Base-by-base conservation (phyloP, 2,113 vertebrate genomes). In the Cynopterus brachyotis region DNA sequence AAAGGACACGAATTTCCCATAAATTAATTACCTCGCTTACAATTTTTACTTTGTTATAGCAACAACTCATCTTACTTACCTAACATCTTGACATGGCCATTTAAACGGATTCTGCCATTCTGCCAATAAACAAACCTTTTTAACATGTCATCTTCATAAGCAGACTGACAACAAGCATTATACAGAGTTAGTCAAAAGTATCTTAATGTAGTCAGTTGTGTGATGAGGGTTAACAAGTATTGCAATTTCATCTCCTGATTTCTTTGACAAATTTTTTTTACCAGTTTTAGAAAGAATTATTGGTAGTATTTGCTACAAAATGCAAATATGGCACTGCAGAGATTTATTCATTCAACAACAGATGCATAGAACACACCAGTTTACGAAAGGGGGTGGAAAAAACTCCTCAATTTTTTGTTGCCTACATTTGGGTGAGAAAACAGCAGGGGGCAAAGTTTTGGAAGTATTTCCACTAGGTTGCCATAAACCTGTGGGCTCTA, bases 41-140 rank as follows among this genome's bases (percentile, higher is more conserved):
- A 70, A 42, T 79, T 96, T 94, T 81, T 45, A 87, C 59, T 80
- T 55, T 60, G 59, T 92, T 85, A 83, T 16, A 97, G 42, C 45
- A 85, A 32, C 26, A 94, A 94, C 70, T 64, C 59, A 92, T 79
- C 73, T 87, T 86, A 95, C n/a, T 57, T 90, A 59, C 24, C 86
- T 72, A 81, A 80, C 53, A 91, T 76, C 66, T 73, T 94, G 67
- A 89, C 19, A 37, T 50, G 35, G 6, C 55, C 59, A 96, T 89
- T 96, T 69, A 94, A 90, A 78, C 9, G 47, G 57, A 89, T 53
- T 80, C 59, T 96, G 4, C n/a, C 19, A 55, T 66, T 22, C 42
- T 76, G 35, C 40, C 45, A 94, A 67, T 59, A 96, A 88, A 92
- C 5, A 87, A 32, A 94, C 67, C 16, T 55, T 32, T 17, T 62